Evolutionary conservation across 2,797 vertebrate species (phyloP).

Genomic region (Acrossocheilus wenchowensis): DNA sequence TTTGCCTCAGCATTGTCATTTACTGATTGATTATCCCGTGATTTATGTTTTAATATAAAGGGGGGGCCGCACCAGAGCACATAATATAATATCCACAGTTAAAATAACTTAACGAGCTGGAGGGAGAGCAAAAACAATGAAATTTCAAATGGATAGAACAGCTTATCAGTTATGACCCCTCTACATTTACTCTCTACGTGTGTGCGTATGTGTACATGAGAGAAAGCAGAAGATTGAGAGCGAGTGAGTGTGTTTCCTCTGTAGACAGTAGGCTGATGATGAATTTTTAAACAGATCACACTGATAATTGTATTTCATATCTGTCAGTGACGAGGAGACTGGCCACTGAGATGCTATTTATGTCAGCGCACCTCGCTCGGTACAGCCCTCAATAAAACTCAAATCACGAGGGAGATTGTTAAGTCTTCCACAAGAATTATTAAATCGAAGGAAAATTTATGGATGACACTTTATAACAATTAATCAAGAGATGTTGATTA

Average conservation of each 20-base stretch:
- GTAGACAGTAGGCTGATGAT: slow-evolving; percentile 78
- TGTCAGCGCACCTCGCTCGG: slow-evolving; percentile 80
- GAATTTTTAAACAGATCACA: slow-evolving; percentile 94
- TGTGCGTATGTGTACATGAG: slow-evolving; percentile 28
- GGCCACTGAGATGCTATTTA: slow-evolving; percentile 90
- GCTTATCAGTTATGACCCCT: slow-evolving; percentile 77
- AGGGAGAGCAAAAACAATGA: slow-evolving; percentile 64
- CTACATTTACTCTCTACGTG: slow-evolving; percentile 65
- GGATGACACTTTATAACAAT: slow-evolving; percentile 94
- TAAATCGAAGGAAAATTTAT: slow-evolving; percentile 93
- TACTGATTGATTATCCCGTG: slow-evolving; percentile 77
- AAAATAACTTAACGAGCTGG: slow-evolving; percentile 72
- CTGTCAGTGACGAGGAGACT: slow-evolving; percentile 88
- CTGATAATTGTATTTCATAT: slow-evolving; percentile 99
- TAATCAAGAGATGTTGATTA: slow-evolving; percentile 93
- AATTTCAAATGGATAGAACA: slow-evolving; percentile 73
- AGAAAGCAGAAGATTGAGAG: slow-evolving; percentile 42
- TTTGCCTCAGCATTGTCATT: slow-evolving; percentile 62
- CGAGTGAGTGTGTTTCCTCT: slow-evolving; percentile 36
- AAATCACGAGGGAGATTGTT: slow-evolving; percentile 87
- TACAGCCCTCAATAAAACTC: slow-evolving; percentile 86
- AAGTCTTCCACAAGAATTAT: slow-evolving; percentile 89
- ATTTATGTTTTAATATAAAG: slow-evolving; percentile 77
- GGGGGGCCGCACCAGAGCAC: slow-evolving; percentile 47
- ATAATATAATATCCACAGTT: slow-evolving; percentile 67